These are phyloP conservation scores for Drosophila tanythrix DNA, from an alignment of 2,888 invertebrate genomes.

Conservation along the genomic window DNA sequence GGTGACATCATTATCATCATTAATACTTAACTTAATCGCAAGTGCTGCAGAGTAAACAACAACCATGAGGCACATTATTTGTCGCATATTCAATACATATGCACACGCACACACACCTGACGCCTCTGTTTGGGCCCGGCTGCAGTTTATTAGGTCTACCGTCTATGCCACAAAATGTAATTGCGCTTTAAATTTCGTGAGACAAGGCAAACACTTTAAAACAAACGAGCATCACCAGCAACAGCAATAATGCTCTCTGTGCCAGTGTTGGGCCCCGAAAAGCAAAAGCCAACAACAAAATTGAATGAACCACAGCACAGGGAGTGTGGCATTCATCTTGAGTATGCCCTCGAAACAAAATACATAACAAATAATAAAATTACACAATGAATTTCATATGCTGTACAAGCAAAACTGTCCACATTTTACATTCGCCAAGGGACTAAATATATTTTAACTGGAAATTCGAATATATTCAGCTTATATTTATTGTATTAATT, in stretches of 20 bases:
- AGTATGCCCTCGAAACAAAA: neutral
- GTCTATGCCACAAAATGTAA: constrained; percentile 73
- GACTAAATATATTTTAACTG: neutral
- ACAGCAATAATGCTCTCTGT: constrained; percentile 14
- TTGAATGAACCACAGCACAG: neutral
- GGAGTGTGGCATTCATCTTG: neutral
- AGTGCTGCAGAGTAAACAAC: constrained; percentile 27
- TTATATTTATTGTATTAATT: neutral
- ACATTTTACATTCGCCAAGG: neutral
- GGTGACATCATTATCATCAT: constrained; percentile 59
- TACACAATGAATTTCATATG: neutral
- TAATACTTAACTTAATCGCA: constrained; percentile 60
- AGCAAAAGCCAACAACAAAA: neutral
- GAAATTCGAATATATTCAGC: neutral
- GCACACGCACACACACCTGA: constrained; percentile 25
- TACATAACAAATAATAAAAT: neutral
- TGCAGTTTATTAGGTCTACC: constrained; percentile 47
- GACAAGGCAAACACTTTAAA: constrained; percentile 49
- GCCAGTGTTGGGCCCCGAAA: constrained; percentile 3
- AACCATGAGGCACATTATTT: constrained; percentile 45
- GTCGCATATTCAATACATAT: constrained; percentile 42
- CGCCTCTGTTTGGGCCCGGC: constrained; percentile 3
- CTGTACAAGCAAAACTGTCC: neutral
- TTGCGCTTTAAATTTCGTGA: constrained; percentile 69
- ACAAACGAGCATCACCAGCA: constrained; percentile 33